Evolutionary conservation across 37 sponge, comb jelly and placozoan species (phyloP).

Genomic region (Ianthella basta): DNA sequence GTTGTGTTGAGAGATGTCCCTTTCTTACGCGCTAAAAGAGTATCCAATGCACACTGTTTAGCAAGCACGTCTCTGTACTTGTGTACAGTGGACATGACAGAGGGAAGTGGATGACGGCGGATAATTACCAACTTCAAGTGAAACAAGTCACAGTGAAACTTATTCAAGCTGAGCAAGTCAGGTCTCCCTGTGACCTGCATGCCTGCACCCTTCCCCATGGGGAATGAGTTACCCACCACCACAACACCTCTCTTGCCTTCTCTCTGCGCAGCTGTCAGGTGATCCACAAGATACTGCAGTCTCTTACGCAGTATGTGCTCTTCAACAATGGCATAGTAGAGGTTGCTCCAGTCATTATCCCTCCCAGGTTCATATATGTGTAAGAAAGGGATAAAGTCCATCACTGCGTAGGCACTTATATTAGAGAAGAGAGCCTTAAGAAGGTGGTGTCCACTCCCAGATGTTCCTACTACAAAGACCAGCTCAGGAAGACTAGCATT

Average conservation of each 20-base stretch:
- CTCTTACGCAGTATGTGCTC: not conserved
- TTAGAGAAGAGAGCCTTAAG: not conserved
- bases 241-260: slow-evolving; percentile 9
- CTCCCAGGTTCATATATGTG: slow-evolving; percentile 3
- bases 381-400: not conserved
- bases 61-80: not conserved
- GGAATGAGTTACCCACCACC: not conserved
- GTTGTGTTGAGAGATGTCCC: not conserved
- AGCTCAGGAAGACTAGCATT: not conserved
- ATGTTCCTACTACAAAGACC: not conserved
- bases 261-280: not conserved
- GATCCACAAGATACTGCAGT: not conserved
- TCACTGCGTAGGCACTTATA: not conserved
- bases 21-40: not conserved
- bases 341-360: not conserved
- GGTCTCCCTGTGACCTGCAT: slow-evolving; percentile 5
- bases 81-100: not conserved
- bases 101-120: not conserved
- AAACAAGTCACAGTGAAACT: slow-evolving; percentile 7
- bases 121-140: not conserved
- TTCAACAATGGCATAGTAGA: not conserved
- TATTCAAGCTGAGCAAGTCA: not conserved
- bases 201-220: not conserved
- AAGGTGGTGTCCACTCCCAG: slow-evolving; percentile 8
- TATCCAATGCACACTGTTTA: not conserved